Evolutionary conservation across 1,140 invertebrate genomes (phyloP), one percentile per base, ranked within the genome.

Genomic region (Lucilia sericata): DNA sequence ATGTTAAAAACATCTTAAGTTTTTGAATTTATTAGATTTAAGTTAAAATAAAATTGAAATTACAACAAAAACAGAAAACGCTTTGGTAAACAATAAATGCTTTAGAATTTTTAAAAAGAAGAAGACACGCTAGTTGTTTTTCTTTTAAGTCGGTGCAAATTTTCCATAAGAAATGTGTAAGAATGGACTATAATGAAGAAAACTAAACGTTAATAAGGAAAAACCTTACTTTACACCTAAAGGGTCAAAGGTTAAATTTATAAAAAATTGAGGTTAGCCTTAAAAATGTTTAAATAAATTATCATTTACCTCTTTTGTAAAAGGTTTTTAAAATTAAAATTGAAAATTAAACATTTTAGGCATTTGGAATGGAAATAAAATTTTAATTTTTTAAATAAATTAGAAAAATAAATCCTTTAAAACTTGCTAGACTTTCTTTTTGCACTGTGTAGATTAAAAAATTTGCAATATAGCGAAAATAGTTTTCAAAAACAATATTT

Each of bases 41-140:
- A 75, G 74, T 34, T 34, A 78, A 47, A 78, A 42, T 19, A 42
- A 19, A 60, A 82, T 17, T 30, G 25, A 74, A 47, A 82, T 55
- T 30, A 80, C n/a, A 75, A 84, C 36, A 82, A 55, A n/a, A 55
- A 55, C 12, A 55, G 7, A 12, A 51, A 85, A 84, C 89, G 89
- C 89, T 90, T 90, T 90, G 89, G 89, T 90, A 90, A 89, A 89
- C 89, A 89, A 88, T 87, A 87, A 85, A 90, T 88, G 89, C 89
- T 90, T 90, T 90, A 90, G 89, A 88, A 84, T 42, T 78, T 78
- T 14, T 34, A 42, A 82, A n/a, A 70, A 60, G 14, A 17, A 55
- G 49, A n/a, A 30, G 25, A 30, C 25, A 30, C 25, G 25, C 25
- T 30, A 30, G 1, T 30, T 30, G 25, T 30, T 30, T 30, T 3